These are phyloP conservation scores for Heloderma charlesbogerti DNA, from an alignment of 2,113 vertebrate genomes.

Conservation along the genomic window DNA sequence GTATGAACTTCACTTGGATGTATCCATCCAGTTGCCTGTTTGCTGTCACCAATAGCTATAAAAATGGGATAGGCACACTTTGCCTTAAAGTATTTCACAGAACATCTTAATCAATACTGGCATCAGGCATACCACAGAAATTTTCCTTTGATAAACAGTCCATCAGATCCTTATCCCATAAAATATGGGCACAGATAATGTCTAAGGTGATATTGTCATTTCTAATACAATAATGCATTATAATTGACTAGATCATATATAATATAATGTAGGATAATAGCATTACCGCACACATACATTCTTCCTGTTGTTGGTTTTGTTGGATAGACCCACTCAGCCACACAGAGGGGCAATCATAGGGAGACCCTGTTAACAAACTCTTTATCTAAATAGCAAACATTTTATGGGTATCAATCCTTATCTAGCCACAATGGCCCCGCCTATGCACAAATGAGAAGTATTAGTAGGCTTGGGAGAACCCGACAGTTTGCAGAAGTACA, in stretches of 20 bases:
- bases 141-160: neutral
- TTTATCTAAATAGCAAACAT: neutral
- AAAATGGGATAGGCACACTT: constrained; percentile 15
- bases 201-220: neutral
- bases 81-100: neutral
- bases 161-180: neutral
- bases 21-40: constrained; percentile 19
- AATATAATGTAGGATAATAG: no score
- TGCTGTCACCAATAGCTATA: constrained; percentile 1
- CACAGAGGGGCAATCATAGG: neutral
- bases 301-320: neutral
- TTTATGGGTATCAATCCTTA: neutral
- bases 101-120: neutral
- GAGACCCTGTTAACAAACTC: neutral
- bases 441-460: neutral
- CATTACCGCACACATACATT: neutral
- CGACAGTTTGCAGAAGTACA: no score
- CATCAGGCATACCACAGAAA: neutral
- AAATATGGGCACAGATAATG: neutral
- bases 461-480: neutral
- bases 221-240: neutral
- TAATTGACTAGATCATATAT: neutral
- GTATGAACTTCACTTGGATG: constrained; percentile 38
- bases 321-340: neutral
- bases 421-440: neutral